These are phyloP conservation scores for Cephalophus harveyi DNA, from an alignment of 2,113 vertebrate genomes.

Conservation along the genomic window DNA sequence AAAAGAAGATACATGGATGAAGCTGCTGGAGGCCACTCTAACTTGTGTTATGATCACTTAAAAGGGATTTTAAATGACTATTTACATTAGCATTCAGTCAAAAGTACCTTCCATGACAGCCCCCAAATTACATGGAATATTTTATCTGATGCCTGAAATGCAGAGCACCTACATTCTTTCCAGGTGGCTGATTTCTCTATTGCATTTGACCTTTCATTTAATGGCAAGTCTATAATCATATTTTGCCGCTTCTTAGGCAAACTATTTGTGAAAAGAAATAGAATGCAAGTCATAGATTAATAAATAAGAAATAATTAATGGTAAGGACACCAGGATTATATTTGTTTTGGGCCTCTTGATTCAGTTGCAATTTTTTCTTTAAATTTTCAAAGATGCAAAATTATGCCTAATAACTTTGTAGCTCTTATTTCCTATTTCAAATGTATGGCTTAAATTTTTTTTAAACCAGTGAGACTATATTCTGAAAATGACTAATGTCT, in stretches of 20 bases:
- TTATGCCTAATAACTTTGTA: neutral
- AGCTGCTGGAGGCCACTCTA: slow-evolving; percentile 62
- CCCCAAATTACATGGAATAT: slow-evolving; percentile 38
- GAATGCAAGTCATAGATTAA: neutral
- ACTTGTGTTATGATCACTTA: slow-evolving; percentile 55
- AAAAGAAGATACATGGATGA: slow-evolving; percentile 32
- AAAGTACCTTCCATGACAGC: slow-evolving; percentile 43
- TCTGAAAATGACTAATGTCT: neutral
- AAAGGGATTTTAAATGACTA: slow-evolving; percentile 64
- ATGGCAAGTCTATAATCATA: slow-evolving; percentile 24
- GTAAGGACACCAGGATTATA: neutral
- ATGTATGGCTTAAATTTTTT: neutral
- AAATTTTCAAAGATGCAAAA: slow-evolving; percentile 8
- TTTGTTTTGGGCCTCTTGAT: neutral
- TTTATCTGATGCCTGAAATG: neutral
- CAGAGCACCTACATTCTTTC: neutral
- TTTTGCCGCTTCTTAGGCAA: slow-evolving; percentile 7
- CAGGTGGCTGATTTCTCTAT: neutral
- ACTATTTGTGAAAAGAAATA: slow-evolving; percentile 47
- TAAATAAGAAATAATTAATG: slow-evolving; percentile 19
- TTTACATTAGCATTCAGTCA: slow-evolving; percentile 61
- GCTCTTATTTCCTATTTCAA: slow-evolving; percentile 7
- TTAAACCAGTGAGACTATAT: neutral
- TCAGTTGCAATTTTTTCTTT: neutral
- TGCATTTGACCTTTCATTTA: slow-evolving; percentile 56